Evolutionary conservation across 2,797 vertebrate species (phyloP).

Genomic region (Syngnathus rostellatus): DNA sequence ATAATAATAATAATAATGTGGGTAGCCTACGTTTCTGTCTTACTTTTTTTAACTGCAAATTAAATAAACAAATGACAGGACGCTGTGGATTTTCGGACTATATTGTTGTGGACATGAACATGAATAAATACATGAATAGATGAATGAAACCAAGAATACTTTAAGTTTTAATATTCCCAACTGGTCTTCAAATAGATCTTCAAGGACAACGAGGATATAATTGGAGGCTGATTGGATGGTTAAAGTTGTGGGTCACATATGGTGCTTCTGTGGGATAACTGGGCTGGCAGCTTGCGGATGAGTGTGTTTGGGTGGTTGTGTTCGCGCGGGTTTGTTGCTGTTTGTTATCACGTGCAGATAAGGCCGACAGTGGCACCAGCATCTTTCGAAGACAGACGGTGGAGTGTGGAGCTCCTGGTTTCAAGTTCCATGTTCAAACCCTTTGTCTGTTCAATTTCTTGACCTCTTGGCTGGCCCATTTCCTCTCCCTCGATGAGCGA

Average conservation of each 20-base stretch:
- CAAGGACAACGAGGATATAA: not conserved
- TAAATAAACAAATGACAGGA: no score
- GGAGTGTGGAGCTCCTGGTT: slow-evolving; percentile 62
- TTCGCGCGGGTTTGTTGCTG: slow-evolving; percentile 62
- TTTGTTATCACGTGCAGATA: slow-evolving; percentile 75
- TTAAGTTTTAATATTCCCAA: no score
- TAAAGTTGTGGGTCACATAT: slow-evolving; percentile 18
- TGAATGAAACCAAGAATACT: no score
- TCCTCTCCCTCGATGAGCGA: slow-evolving; percentile 47
- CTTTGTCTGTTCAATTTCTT: slow-evolving; percentile 40
- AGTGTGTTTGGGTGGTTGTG: slow-evolving; percentile 35
- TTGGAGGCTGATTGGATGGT: not conserved
- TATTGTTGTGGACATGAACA: no score
- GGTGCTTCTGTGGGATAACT: slow-evolving; percentile 37
- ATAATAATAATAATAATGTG: no score
- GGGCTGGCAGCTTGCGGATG: slow-evolving; percentile 42
- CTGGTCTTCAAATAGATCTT: no score
- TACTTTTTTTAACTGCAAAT: no score
- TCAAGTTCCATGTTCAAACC: slow-evolving; percentile 60
- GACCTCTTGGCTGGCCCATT: slow-evolving; percentile 38
- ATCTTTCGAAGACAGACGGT: slow-evolving; percentile 66
- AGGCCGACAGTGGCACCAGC: slow-evolving; percentile 67
- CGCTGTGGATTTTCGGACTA: no score
- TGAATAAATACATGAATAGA: no score
- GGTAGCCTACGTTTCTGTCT: no score